Evolutionary conservation across 2,888 invertebrate species (phyloP), one percentile per base, ranked within the genome.

Genomic region (Tiphia femorata): DNA sequence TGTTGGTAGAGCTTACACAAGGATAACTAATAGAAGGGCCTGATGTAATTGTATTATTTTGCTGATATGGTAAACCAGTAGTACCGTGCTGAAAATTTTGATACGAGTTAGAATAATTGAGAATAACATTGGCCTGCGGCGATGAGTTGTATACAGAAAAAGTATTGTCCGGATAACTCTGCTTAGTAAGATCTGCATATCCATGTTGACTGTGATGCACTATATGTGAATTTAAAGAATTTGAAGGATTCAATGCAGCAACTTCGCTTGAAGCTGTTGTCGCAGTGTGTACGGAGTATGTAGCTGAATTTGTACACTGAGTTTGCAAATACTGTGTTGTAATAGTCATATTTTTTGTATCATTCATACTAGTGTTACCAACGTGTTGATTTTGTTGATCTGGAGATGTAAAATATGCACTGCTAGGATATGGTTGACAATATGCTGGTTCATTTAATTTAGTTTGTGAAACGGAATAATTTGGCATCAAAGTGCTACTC

Each of bases 21-120:
- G 59, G 47, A 3, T 69, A 69, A 0, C 54, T 56, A 2, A 20
- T 58, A 10, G 56, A 57, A 0, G 55, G 12, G 2, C 62, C 60
- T 0, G 72, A 57, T 0, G 72, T 16, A 12, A 84, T 80, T 2
- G 84, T 82, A 8, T 55, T 64, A 23, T 78, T 81, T 5, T 79
- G 76, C 3, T 80, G 77, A 51, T 79, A 72, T 3, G 71, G 58
- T 16, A 73, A 73, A 16, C 68, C 74, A n/a, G 57, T 40, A 0
- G 62, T 17, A n/a, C 62, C 49, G 1, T 79, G 79, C 14, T 82
- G 67, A 29, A 73, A 61, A 49, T 58, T 67, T 14, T 65, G 68
- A 52, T 77, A 78, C 43, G 67, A 66, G 55, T 51, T 67, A 14
- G 67, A 43, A 55, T 78, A 78, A 58, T 52, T 70, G 23, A 68